Conservation (phyloP, 1,140 invertebrate genomes). For the Lamellibrachia luymesi region DNA sequence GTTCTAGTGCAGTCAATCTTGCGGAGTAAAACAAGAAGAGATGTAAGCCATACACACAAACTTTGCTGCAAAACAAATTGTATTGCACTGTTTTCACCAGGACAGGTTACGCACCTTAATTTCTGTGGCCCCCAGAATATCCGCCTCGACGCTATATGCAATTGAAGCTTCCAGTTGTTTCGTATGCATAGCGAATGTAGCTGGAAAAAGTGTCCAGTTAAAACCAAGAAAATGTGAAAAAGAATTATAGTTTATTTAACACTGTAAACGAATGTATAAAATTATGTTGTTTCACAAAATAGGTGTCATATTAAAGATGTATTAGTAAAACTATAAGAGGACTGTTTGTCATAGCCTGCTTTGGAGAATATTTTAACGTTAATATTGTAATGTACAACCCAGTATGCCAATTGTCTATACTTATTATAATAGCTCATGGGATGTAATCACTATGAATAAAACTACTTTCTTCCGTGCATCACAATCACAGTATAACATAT, state of each 20-base stretch:
- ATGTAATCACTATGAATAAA: not conserved
- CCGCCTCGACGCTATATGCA: not conserved
- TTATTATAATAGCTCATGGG: not conserved
- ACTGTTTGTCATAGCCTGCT: too few relatives aligned
- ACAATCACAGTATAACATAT: not conserved
- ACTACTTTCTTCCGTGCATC: not conserved
- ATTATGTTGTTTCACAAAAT: not conserved
- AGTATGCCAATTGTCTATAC: too few relatives aligned
- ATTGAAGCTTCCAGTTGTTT: not conserved
- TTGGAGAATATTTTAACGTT: too few relatives aligned
- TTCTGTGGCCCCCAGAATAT: not conserved
- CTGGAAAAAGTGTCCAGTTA: not conserved
- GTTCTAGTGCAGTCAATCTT: not conserved
- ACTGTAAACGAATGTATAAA: not conserved
- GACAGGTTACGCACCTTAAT: not conserved
- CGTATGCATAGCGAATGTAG: not conserved
- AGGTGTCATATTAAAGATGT: too few relatives aligned
- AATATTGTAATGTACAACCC: too few relatives aligned
- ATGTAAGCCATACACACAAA: not conserved
- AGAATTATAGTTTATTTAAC: not conserved
- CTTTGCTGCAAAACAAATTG: not conserved
- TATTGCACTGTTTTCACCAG: not conserved
- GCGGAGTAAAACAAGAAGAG: not conserved
- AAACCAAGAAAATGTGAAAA: not conserved
- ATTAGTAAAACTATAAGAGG: too few relatives aligned